Evolutionary conservation across 2,113 vertebrate species (phyloP).

Genomic region (Cygnus atratus): DNA sequence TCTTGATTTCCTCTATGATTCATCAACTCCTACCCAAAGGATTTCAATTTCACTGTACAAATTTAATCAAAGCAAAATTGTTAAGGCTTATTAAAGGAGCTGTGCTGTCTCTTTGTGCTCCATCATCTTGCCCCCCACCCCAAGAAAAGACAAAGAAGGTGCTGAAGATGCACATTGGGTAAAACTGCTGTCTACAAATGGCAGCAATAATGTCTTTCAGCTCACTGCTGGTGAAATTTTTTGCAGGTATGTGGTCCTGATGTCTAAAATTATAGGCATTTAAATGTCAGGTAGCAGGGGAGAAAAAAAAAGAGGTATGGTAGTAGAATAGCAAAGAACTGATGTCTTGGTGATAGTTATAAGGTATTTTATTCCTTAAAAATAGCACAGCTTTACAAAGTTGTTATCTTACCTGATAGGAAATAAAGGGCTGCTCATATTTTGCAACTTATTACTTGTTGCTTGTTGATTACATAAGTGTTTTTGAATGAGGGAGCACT

Average conservation of each 20-base stretch:
- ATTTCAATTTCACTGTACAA: constrained; percentile 18
- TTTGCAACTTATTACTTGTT: constrained; percentile 64
- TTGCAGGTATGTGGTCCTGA: constrained; percentile 2
- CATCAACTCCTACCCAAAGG: not conserved
- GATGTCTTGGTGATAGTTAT: constrained; percentile 27
- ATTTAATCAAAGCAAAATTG: constrained; percentile 26
- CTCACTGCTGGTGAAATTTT: constrained; percentile 29
- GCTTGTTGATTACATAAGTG: constrained; percentile 70
- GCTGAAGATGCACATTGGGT: not conserved
- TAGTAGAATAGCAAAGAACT: constrained; percentile 55
- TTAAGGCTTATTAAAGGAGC: constrained; percentile 24
- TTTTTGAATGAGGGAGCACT: constrained; percentile 66
- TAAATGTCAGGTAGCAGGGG: constrained; percentile 52
- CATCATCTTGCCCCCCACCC: not conserved
- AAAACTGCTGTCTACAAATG: constrained; percentile 37
- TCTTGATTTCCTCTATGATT: not conserved
- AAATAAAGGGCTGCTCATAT: constrained; percentile 51
- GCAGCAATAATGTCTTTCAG: constrained; percentile 47
- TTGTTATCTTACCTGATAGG: constrained; percentile 59
- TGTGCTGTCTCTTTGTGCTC: not conserved
- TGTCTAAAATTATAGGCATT: constrained; percentile 70
- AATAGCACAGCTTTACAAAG: constrained; percentile 49
- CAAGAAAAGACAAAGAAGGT: not conserved
- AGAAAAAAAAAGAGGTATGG: constrained; percentile 26
- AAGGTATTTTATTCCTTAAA: constrained; percentile 35